These are phyloP conservation scores for Platerodrilus igneus DNA, from an alignment of 2,888 invertebrate genomes.

Conservation along the genomic window DNA sequence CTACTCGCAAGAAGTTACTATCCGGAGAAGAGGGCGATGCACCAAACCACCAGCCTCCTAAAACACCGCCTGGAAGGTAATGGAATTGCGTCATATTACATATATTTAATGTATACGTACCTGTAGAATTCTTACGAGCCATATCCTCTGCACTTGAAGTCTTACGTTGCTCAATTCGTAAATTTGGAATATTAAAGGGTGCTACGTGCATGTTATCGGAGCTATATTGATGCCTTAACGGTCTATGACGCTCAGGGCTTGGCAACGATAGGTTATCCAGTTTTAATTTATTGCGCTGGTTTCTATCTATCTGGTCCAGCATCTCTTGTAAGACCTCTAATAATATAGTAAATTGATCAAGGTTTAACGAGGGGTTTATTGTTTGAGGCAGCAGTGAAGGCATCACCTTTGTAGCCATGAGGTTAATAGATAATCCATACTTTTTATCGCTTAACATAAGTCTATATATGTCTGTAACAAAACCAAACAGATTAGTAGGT, in stretches of 20 bases:
- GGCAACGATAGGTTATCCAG: conserved; percentile 72
- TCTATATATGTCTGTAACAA: conserved; percentile 79
- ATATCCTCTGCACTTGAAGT: conserved; percentile 89
- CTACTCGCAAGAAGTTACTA: conserved; percentile 81
- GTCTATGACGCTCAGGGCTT: conserved; percentile 71
- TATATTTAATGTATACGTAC: conserved; percentile 42
- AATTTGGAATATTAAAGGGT: conserved; percentile 83
- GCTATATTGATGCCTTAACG: conserved; percentile 75
- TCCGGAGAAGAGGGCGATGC: conserved; percentile 80
- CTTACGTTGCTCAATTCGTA: conserved; percentile 80
- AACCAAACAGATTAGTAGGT: conserved; percentile 7
- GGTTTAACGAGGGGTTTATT: conserved; percentile 78
- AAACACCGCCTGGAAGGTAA: conserved; percentile 50
- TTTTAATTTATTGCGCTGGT: conserved; percentile 85
- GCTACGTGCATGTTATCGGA: conserved; percentile 82
- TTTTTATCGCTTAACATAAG: conserved; percentile 85
- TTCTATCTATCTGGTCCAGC: conserved; percentile 83
- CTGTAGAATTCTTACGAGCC: conserved; percentile 81
- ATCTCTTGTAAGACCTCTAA: conserved; percentile 87
- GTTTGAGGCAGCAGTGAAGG: conserved; percentile 89
- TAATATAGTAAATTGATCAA: conserved; percentile 76
- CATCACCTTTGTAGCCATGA: conserved; percentile 92
- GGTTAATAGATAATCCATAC: conserved; percentile 82
- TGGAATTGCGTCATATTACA: too few relatives aligned
- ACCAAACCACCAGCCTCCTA: conserved; percentile 81